Evolutionary conservation across 1,140 invertebrate genomes (phyloP).

Genomic region (Metaphire vulgaris): DNA sequence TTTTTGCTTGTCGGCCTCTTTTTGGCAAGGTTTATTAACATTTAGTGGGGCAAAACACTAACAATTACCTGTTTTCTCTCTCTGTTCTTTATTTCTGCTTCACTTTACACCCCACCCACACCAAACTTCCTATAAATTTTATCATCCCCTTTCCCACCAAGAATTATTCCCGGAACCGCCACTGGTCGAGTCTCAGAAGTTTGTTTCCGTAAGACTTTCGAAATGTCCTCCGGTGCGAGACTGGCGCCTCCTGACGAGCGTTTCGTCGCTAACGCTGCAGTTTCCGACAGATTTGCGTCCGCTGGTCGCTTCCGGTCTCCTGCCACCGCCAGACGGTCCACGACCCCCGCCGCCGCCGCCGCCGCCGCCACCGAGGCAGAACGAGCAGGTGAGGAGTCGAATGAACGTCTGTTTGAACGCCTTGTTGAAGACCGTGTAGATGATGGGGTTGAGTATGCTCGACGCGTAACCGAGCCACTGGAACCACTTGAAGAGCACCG

Average conservation of each 20-base stretch:
- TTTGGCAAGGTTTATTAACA: no score
- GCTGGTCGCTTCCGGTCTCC: not conserved
- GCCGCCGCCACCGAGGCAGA: not conserved
- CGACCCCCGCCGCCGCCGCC: no score
- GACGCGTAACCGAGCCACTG: constrained; percentile 83
- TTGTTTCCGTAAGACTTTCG: not conserved
- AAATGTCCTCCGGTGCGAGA: not conserved
- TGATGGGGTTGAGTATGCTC: constrained; percentile 81
- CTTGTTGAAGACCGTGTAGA: constrained; percentile 84
- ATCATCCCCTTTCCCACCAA: no score
- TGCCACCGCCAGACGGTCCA: no score
- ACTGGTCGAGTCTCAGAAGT: not conserved
- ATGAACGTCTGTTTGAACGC: constrained; percentile 63
- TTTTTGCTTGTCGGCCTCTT: no score
- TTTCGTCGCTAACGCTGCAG: not conserved
- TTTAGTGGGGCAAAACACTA: no score
- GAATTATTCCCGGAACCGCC: no score
- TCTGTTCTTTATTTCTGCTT: no score
- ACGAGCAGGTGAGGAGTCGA: constrained; percentile 67
- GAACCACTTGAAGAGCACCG: constrained; percentile 34
- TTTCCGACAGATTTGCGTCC: not conserved
- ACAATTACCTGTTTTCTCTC: no score
- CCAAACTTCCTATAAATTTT: no score
- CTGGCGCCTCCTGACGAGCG: not conserved
- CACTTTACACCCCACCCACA: no score